These are phyloP conservation scores for Tetranychus cinnabarinus DNA, from an alignment of 1,140 invertebrate species.

Conservation along the genomic window DNA sequence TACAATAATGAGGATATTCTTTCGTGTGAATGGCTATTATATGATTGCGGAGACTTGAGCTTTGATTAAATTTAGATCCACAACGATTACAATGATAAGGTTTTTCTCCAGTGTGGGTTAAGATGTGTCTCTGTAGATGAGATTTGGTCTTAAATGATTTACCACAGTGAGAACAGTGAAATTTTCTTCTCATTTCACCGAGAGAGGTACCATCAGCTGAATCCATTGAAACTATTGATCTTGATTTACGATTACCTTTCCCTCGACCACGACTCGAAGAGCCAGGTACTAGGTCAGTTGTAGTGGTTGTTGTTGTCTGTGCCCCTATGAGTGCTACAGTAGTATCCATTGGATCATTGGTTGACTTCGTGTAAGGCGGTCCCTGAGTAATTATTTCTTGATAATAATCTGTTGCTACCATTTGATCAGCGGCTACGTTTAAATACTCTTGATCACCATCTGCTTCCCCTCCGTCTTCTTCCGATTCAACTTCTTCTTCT, in stretches of 20 bases:
- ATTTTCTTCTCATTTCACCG: slow-evolving; percentile 7
- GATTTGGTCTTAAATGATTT: slow-evolving; percentile 13
- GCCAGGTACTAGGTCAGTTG: neutral
- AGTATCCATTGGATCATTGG: neutral
- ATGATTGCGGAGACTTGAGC: slow-evolving; percentile 11
- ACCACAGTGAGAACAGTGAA: slow-evolving; percentile 12
- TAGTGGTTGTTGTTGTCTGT: neutral
- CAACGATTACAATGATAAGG: slow-evolving; percentile 12
- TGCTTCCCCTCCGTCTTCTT: neutral
- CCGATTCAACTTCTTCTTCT: slow-evolving; percentile 4
- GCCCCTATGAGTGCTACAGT: too few species aligned
- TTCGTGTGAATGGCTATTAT: slow-evolving; percentile 13
- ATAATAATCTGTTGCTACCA: neutral
- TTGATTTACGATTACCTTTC: slow-evolving; percentile 11
- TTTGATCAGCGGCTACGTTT: neutral
- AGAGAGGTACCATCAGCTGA: neutral
- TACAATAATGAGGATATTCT: slow-evolving; percentile 11
- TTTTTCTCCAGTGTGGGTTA: slow-evolving; percentile 12
- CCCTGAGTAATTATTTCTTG: neutral
- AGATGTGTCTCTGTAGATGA: slow-evolving; percentile 11
- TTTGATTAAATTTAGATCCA: slow-evolving; percentile 11
- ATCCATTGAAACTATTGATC: slow-evolving; percentile 4
- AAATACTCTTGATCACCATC: neutral
- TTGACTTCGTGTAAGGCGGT: slow-evolving; percentile 4
- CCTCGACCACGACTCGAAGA: neutral